A percentile compares a stretch with the other conserved stretches of the same genome.
These are phyloP conservation scores for Onychomys torridus DNA, from an alignment of 2,797 vertebrate genomes.

Conservation along the genomic window DNA sequence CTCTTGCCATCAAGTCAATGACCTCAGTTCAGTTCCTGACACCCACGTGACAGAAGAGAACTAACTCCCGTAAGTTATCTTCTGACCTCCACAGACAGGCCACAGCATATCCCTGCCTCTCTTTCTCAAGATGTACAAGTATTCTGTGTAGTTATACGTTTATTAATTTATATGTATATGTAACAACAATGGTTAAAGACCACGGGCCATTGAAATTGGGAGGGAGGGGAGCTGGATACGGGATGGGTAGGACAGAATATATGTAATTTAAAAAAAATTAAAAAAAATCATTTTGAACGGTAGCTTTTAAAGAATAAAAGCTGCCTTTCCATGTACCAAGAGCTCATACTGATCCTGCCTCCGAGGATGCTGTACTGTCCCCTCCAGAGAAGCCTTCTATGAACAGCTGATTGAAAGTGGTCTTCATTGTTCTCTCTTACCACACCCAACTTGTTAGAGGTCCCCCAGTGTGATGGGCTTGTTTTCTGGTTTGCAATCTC, in stretches of 20 bases:
- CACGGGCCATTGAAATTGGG: neutral
- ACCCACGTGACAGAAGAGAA: neutral
- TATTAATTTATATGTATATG: neutral
- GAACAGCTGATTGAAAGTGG: neutral
- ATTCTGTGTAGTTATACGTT: neutral
- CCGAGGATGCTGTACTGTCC: neutral
- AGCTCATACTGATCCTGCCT: neutral
- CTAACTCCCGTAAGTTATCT: neutral
- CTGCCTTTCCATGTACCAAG: neutral
- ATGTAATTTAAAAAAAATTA: neutral
- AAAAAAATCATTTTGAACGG: neutral
- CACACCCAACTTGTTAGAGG: neutral
- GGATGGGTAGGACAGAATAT: neutral
- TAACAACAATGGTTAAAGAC: neutral
- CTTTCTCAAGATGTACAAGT: neutral
- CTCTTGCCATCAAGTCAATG: neutral
- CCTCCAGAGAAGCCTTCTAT: neutral
- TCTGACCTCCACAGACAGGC: neutral
- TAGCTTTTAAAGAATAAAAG: neutral
- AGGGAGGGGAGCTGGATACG: neutral
- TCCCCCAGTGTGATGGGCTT: neutral
- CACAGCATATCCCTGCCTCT: no score
- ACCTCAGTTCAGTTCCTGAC: neutral
- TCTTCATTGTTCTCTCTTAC: neutral
- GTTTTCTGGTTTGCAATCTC: neutral